Conservation (phyloP, 2,888 invertebrate species). For the Dioctria linearis region DNA sequence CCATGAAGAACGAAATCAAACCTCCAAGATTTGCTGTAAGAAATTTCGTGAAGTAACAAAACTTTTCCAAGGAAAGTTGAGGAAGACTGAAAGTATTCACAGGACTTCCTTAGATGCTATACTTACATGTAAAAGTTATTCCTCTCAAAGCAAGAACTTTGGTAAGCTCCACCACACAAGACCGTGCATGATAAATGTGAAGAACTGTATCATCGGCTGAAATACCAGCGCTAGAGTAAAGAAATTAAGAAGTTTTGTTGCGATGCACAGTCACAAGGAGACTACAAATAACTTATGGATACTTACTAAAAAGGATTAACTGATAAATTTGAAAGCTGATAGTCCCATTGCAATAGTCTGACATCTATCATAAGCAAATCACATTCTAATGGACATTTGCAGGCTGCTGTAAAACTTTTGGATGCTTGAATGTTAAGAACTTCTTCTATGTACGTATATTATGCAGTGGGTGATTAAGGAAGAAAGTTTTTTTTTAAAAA, state of each 20-base stretch:
- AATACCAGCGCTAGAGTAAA: constrained; percentile 1
- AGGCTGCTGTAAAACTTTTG: neutral
- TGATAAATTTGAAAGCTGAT: neutral
- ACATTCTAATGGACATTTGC: constrained; percentile 42
- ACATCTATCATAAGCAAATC: constrained; percentile 20
- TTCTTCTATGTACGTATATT: neutral
- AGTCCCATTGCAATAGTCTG: constrained; percentile 22
- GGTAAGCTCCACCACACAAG: constrained; percentile 24
- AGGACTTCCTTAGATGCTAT: neutral
- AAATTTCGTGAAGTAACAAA: neutral
- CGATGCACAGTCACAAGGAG: too few species aligned
- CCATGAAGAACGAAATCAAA: constrained; percentile 34
- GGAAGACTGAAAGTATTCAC: neutral
- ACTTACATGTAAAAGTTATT: constrained; percentile 35
- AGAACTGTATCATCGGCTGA: constrained; percentile 13
- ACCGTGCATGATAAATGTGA: constrained; percentile 25
- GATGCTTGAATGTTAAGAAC: constrained; percentile 6
- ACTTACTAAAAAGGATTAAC: constrained; percentile 26
- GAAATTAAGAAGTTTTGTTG: neutral
- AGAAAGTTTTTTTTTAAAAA: constrained; percentile 1
- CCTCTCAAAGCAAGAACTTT: constrained; percentile 28
- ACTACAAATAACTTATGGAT: neutral
- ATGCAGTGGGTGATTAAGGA: neutral
- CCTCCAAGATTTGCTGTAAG: constrained; percentile 48
- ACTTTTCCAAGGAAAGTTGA: neutral